Evolutionary conservation across 2,888 invertebrate species (phyloP), one percentile per base, ranked within the genome.

Genomic region (Barypeithes pellucidus): DNA sequence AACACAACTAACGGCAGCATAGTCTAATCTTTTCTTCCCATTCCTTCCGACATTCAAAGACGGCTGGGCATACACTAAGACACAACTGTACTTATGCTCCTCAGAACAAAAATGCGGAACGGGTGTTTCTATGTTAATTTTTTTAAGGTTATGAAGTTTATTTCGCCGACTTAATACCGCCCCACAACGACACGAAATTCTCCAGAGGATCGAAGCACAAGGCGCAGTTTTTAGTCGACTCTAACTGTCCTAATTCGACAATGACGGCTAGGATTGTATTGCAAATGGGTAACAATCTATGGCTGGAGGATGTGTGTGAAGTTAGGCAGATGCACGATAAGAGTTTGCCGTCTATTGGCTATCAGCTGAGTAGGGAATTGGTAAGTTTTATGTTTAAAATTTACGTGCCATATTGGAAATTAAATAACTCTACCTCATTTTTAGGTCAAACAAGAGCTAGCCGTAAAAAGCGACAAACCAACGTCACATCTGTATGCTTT

Each of bases 301-400:
- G 93, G 88, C 85, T 94, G 0, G 89, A 92, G 65, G 90, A 91
- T 2, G 82, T 93, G 43, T 88, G 90, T 72, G 88, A 89, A 75
- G 87, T 89, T 70, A 83, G 92, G 20, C 82, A 86, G 0, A 84
- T 87, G 3, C 77, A 87, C 1, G 87, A 89, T 22, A 86, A 88
- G 78, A 84, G 85, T 0, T 88, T 91, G n/a, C 75, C 77, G 0
- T 33, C 59, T 14, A 73, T 74, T 2, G 88, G 88, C 75, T 84
- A 88, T 33, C 88, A 90, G 77, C 84, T 93, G 11, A 89, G 88
- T 75, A 84, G 86, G 14, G 86, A 89, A 77, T 84, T 93, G 8
- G 77, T 90, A 22, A 81, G 71, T 24, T 22, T 33, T 12, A 5
- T 29, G 29, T 4, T 5, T 24, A 24, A 24, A 24, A 24, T 24